Evolutionary conservation across 2,113 vertebrate genomes (phyloP), one percentile per base, ranked within the genome.

Genomic region (Cricetomys ansorgei): DNA sequence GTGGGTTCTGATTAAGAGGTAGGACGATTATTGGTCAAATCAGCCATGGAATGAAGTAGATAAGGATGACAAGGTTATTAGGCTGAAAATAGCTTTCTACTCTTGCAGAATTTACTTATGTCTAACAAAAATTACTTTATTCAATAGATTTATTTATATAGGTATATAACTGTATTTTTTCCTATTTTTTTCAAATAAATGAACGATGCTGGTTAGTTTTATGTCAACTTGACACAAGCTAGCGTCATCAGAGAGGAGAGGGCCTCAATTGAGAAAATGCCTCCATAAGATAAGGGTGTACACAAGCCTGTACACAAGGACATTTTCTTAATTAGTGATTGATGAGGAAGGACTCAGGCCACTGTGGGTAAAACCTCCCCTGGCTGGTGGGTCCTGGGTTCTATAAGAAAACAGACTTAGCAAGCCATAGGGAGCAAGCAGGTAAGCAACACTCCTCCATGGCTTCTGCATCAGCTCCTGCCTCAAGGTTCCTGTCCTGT

Each of bases 121-220:
- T 70, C 21, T 91, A 50, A 55, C 59, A 69, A 57, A 81, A 85
- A 88, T 57, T 88, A 43, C 45, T 10, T 91, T 59, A 57, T 37
- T 89, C 34, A 57, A 57, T 75, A 59, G 53, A 75, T 94, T n/a
- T 90, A 89, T 48, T 85, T 94, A 70, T 92, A 6, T 84, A 65
- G 23, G 53, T 76, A 69, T 62, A 23, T 65, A 89, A 86, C 31
- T 34, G 89, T 40, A 65, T 3, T 31, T n/a, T 55, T 57, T 3
- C 16, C 40, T 40, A 69, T 65, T 93, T 76, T 85, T 94, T 80
- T 43, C 11, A 88, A 75, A 34, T n/a, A 73, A 92, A 13, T 89
- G 57, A 83, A 9, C 57, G 62, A 29, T 83, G 59, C 25, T 43
- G n/a, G 57, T 13, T 43, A 83, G n/a, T 43, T 83, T 59, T 59